phyloP scores from a whole-genome alignment of 2,113 vertebrate genomes.

The Gambusia affinis region DNA sequence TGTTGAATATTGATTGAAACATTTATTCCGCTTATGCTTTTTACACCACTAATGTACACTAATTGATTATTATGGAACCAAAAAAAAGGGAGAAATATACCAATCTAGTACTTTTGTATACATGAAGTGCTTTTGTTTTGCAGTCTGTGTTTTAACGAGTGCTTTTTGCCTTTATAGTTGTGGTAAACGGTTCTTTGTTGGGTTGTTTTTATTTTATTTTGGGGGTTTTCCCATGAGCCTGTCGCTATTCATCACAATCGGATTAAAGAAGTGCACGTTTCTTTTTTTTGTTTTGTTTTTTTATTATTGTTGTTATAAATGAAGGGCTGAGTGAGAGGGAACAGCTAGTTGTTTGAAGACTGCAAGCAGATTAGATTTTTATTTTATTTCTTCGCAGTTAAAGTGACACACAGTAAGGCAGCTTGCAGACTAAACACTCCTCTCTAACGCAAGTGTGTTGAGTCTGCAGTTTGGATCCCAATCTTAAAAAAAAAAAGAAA shows the following conservation, averaged over 20 bases:
- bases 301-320: conserved; percentile 39
- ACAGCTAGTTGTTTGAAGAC: conserved; percentile 57
- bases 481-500: conserved; percentile 14
- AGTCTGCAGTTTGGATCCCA: conserved; percentile 4
- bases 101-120: conserved; percentile 74
- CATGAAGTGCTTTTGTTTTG: conserved; percentile 82
- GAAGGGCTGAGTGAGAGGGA: conserved; percentile 73
- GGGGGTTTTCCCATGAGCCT: conserved; percentile 10
- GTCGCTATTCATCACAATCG: conserved; percentile 71
- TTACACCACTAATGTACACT: conserved; percentile 78
- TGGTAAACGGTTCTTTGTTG: conserved; percentile 68
- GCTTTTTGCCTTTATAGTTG: conserved; percentile 74
- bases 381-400: conserved; percentile 37
- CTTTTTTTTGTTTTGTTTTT: conserved; percentile 57
- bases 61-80: conserved; percentile 81
- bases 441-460: neutral
- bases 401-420: conserved; percentile 45
- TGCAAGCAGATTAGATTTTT: conserved; percentile 21
- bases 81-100: conserved; percentile 69
- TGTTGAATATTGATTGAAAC: conserved; percentile 73
- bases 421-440: conserved; percentile 6
- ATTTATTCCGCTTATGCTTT: conserved; percentile 73
- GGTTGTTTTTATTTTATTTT: conserved; percentile 56
- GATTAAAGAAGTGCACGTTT: conserved; percentile 72
- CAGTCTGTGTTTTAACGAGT: conserved; percentile 65